These are phyloP conservation scores for Agriotes lineatus DNA, from an alignment of 2,888 invertebrate genomes.

Conservation along the genomic window DNA sequence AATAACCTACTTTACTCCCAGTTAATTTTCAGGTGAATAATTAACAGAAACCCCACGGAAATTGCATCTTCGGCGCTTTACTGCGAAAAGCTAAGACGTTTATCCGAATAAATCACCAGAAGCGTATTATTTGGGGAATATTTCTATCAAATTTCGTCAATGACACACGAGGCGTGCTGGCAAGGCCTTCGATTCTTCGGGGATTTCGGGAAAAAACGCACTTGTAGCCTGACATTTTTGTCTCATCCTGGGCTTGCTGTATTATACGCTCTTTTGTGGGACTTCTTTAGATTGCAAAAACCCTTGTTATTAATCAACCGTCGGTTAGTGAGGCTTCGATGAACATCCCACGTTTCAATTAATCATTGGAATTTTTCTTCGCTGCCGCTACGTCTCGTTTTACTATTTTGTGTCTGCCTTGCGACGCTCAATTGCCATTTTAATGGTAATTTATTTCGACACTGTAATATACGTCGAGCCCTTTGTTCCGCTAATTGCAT, in stretches of 20 bases:
- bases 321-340: slow-evolving; percentile 22
- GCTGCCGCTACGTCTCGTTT: neutral
- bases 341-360: slow-evolving; percentile 24
- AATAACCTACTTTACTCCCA: neutral
- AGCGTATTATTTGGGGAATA: no score
- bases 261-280: slow-evolving; percentile 12
- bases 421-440: neutral
- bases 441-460: no score
- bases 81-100: no score
- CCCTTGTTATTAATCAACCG: slow-evolving; percentile 28
- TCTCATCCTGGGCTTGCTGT: neutral
- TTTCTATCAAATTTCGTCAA: no score
- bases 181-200: neutral
- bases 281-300: slow-evolving; percentile 19
- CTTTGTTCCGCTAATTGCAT: no score
- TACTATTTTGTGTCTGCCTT: neutral
- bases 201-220: neutral
- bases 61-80: neutral
- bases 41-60: neutral
- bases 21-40: neutral
- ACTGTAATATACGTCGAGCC: no score
- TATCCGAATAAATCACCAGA: no score
- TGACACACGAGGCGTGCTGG: neutral
- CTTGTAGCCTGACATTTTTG: neutral
- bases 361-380: slow-evolving; percentile 15